Conservation (phyloP, 2,113 vertebrate species). For the Colius striatus region DNA sequence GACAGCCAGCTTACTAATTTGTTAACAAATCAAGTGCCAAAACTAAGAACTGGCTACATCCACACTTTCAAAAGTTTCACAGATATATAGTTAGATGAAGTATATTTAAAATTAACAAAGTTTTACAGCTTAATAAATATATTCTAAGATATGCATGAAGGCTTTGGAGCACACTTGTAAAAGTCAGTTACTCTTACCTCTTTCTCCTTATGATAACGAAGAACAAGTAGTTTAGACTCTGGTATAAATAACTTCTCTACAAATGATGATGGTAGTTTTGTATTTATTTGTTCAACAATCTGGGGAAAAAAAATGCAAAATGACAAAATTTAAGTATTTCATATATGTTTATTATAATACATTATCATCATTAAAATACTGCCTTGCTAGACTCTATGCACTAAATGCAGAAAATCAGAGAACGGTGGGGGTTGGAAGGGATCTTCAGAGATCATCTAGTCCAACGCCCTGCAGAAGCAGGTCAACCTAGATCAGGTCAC, state of each 20-base stretch:
- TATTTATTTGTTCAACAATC: conserved; percentile 98
- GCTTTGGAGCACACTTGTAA: not conserved
- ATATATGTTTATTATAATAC: not conserved
- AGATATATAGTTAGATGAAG: not conserved
- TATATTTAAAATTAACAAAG: not conserved
- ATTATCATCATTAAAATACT: not conserved
- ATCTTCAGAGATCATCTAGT: too few species aligned
- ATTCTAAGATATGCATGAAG: not conserved
- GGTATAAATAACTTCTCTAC: conserved; percentile 96
- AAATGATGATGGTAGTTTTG: conserved; percentile 91
- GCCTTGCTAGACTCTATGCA: not conserved
- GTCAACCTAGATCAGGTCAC: too few species aligned
- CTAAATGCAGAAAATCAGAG: not conserved
- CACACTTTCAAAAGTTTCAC: not conserved
- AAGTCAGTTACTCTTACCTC: conserved; percentile 78
- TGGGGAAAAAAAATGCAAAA: conserved; percentile 68
- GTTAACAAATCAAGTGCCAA: not conserved
- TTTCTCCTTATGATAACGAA: conserved; percentile 92
- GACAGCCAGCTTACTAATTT: not conserved
- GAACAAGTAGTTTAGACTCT: conserved; percentile 89
- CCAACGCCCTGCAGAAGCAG: too few species aligned
- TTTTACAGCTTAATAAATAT: not conserved
- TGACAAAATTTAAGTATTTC: not conserved
- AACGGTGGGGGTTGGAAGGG: too few species aligned
- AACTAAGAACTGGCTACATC: not conserved